A percentile compares a stretch with the other conserved stretches of the same genome.
phyloP scores from a whole-genome alignment of 2,888 invertebrate species.

The Crematogaster levior region DNA sequence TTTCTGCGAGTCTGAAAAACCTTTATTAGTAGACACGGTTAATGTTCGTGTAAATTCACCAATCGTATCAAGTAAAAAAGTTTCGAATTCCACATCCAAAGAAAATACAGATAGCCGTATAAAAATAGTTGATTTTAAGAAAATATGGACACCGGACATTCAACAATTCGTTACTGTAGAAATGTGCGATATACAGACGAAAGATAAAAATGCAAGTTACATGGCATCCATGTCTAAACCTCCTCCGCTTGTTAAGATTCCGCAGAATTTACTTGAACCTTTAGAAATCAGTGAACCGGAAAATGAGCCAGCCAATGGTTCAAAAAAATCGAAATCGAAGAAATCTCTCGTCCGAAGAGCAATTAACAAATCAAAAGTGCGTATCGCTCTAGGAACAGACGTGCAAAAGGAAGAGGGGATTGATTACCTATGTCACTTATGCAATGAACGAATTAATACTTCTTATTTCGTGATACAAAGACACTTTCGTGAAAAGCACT shows the following conservation, averaged over 20 bases:
- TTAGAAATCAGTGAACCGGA: background rate
- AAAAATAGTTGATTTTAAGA: conserved; percentile 35
- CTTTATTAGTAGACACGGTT: background rate
- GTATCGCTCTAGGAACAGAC: conserved; percentile 75
- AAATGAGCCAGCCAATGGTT: background rate
- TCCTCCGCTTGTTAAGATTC: conserved; percentile 71
- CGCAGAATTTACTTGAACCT: conserved; percentile 53
- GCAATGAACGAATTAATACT: conserved; percentile 80
- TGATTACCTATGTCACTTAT: conserved; percentile 80
- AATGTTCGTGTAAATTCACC: background rate
- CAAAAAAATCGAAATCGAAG: background rate
- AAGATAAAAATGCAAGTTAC: background rate
- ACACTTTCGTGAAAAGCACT: conserved; percentile 79
- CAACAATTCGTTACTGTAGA: background rate
- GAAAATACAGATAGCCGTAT: conserved; percentile 6
- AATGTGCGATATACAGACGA: background rate
- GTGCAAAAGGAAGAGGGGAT: conserved; percentile 53
- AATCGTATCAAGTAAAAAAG: background rate
- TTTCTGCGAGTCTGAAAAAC: background rate
- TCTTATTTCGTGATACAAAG: conserved; percentile 74
- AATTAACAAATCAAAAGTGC: conserved; percentile 59
- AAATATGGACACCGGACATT: conserved; percentile 26
- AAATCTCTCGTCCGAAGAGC: background rate
- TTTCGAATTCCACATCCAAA: background rate
- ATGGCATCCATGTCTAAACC: too few species aligned